Base-by-base conservation (phyloP, 1,140 invertebrate species). In the Pogonognathellus flavescens region DNA sequence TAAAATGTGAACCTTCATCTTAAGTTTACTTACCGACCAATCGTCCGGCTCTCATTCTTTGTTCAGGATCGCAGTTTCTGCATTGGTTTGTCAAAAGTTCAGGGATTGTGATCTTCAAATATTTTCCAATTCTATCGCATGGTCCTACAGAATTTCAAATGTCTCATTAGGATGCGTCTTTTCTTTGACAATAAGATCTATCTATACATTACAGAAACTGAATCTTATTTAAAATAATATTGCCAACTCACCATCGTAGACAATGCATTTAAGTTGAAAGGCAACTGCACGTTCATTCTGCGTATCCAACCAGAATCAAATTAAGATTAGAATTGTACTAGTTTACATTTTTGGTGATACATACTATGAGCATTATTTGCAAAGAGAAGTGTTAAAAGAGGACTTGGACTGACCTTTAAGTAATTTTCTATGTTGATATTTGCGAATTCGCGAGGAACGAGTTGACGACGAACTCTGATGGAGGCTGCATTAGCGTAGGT, bases 361-460 rank as follows among this genome's bases (percentile, higher is more conserved):
- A 53, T 8, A 13, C 7, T 7, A 53, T 53, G 52, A 53, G 52
- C 52, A 53, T 53, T 53, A 53, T 8, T 8, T 53, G 7, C 7
- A 13, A 13, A 13, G 52, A 13, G 52, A 53, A 53, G 9, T 49
- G 8, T 14, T 72, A n/a, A 6, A 31, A 14, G 13, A 49, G 9
- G 25, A 50, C 1, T 41, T 4, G 14, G 41, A 14, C 20, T 60
- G 86, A 89, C 88, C 87, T 89, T 89, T 0, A 89, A 57, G 55
- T 89, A 89, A 52, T 87, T 86, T 85, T 89, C 88, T 62, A 89
- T 89, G 53, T 89, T 89, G 62, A 89, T 85, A 76, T 89, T 89
- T 70, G 66, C 50, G 25, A 89, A 89, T 84, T 89, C 88, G 14
- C 84, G 31, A 31, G 88, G 88, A 49, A 89, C 84, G 18, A 85